phyloP scores from a whole-genome alignment of 37 sponge, comb jelly and placozoan genomes.

The Beroe ovata region DNA sequence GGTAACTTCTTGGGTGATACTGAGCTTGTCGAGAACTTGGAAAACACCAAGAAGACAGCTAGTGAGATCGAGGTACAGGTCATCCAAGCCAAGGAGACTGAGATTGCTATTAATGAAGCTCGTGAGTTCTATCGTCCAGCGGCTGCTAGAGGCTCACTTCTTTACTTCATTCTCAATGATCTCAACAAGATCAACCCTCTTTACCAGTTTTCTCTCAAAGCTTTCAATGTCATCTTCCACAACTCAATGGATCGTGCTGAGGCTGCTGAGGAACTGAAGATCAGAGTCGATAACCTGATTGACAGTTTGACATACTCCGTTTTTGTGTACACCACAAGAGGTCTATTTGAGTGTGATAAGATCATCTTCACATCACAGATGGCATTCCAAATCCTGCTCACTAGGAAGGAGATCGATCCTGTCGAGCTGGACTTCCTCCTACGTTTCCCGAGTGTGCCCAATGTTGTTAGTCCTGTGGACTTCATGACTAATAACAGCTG shows the following conservation, averaged over 20 bases:
- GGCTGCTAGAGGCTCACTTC: conserved; percentile 91
- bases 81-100: conserved; percentile 87
- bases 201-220: conserved; percentile 99
- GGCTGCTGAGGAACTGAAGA: conserved; percentile 79
- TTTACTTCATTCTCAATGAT: conserved; percentile 98
- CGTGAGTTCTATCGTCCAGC: conserved; percentile 94
- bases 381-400: conserved; percentile 90
- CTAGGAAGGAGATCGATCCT: conserved; percentile 87
- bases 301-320: conserved; percentile 95
- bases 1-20: conserved; percentile 98
- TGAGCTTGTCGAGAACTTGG: conserved; percentile 95
- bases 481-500: conserved; percentile 88
- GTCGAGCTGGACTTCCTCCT: conserved; percentile 94
- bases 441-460: conserved; percentile 84
- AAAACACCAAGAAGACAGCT: conserved; percentile 92
- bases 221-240: conserved; percentile 97
- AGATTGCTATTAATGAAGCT: conserved; percentile 95
- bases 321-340: conserved; percentile 93
- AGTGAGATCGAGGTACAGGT: conserved; percentile 88
- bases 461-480: conserved; percentile 94
- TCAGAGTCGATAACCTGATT: conserved; percentile 87
- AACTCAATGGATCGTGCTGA: conserved; percentile 92
- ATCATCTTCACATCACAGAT: conserved; percentile 94
- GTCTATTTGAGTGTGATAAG: conserved; percentile 96
- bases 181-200: conserved; percentile 97